Percentiles rank a stretch among this genome's conserved stretches.
phyloP scores from a whole-genome alignment of 2,888 invertebrate species.

The Eupithecia vulgata region DNA sequence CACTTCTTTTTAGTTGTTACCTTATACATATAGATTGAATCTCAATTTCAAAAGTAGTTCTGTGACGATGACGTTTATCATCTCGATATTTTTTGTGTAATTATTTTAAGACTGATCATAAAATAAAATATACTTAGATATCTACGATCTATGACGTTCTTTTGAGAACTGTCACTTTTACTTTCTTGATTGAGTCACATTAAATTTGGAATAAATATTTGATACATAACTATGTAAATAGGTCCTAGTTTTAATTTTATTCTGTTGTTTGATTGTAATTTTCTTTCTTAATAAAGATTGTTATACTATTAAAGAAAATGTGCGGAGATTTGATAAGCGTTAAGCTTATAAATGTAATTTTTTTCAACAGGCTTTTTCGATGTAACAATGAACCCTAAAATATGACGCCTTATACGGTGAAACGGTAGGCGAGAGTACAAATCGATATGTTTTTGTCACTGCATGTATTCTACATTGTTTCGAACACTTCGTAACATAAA shows the following conservation, averaged over 20 bases:
- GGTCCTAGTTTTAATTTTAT: too few relatives aligned
- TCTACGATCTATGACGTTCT: not conserved
- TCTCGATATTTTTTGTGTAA: not conserved
- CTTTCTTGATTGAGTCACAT: not conserved
- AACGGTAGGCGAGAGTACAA: conserved; percentile 51
- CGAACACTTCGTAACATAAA: conserved; percentile 29
- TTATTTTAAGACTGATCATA: not conserved
- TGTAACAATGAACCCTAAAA: conserved; percentile 15
- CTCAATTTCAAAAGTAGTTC: not conserved
- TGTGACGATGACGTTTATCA: too few relatives aligned
- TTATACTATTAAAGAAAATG: too few relatives aligned
- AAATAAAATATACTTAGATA: too few relatives aligned
- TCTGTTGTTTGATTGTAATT: too few relatives aligned
- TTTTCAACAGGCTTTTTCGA: too few relatives aligned
- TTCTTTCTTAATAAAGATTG: too few relatives aligned
- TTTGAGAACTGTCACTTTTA: not conserved
- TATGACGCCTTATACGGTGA: conserved; percentile 45
- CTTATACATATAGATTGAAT: too few relatives aligned
- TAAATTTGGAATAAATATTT: not conserved
- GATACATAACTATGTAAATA: too few relatives aligned
- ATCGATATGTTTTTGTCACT: conserved; percentile 41
- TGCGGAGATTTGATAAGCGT: not conserved
- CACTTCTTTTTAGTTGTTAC: not conserved
- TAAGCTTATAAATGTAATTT: too few relatives aligned
- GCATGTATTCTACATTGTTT: conserved; percentile 29